Evolutionary conservation across 2,888 invertebrate genomes (phyloP), one percentile per base, ranked within the genome.

Genomic region (Teinopalpus imperialis): DNA sequence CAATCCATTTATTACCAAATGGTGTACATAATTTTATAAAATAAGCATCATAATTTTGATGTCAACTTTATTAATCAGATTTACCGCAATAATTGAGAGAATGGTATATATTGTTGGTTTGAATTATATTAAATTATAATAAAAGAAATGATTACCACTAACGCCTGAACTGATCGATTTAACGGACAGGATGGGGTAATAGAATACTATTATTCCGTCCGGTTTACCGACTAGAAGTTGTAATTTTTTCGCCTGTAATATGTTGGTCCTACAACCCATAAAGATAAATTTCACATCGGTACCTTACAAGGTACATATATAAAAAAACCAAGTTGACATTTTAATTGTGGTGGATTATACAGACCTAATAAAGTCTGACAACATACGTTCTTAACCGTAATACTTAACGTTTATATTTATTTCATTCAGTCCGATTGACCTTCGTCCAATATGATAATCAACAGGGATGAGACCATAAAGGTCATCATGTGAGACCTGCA

Each of bases 261-360:
- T n/a, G n/a, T n/a, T n/a, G n/a, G n/a, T n/a, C n/a, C n/a, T n/a
- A n/a, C n/a, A n/a, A n/a, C n/a, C n/a, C n/a, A n/a, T n/a, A n/a
- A n/a, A n/a, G n/a, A 13, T 12, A 29, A 39, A 27, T 3, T 27
- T 26, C 7, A n/a, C 27, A 27, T 18, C 9, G 3, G n/a, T n/a
- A 1, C 20, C 18, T 2, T 10, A 13, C 14, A 29, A 12, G 29
- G 16, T 29, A 10, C 9, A 13, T 4, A 21, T 10, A 16, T 13
- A 35, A 39, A 18, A 41, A 32, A 2, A 32, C 2, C 16, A 16
- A n/a, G 16, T 24, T 16, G 31, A 26, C 32, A 24, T 18, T 14
- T 26, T 42, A 42, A 42, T 42, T 32, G 20, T 13, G 21, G 20
- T 21, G 32, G 18, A 20, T 20, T 20, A 20, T 20, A 18, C 32